Evolutionary conservation across 2,888 invertebrate species (phyloP), one percentile per base, ranked within the genome.

Genomic region (Vandiemenella viatica): DNA sequence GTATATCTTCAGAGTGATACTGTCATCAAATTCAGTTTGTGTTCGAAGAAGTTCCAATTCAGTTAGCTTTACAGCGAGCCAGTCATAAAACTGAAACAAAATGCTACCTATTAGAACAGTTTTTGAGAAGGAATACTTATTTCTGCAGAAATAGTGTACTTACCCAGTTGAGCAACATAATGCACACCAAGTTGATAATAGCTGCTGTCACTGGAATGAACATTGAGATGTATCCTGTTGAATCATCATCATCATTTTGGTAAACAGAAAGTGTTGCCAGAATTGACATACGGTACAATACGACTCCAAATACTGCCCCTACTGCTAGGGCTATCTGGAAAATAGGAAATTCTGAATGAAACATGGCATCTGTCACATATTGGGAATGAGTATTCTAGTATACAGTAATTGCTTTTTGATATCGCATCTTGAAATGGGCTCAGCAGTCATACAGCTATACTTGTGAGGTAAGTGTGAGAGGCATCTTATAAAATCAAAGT

Each of bases 11-110:
- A 90, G 68, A 3, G 89, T 85, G 47, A 88, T 72, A 61, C 85
- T 85, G 61, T 88, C 86, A 58, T 90, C 89, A 62, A 84, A 89
- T 66, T 89, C 85, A 4, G 82, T 80, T 67, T 89, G 86, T 0
- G 89, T 89, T 55, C 86, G 71, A 58, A 80, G 77, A 58, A 80
- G 70, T 67, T 86, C 81, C 68, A 80, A 69, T 64, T 86, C 81
- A 6, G 84, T 85, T 53, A 85, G 67, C 60, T 71, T 73, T 32
- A 76, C 71, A 0, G 84, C 85, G 52, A 81, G 59, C 59, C 69
- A 67, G 51, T 76, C 73, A 60, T 83, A 84, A 32, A 69, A 52
- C 62, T 65, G 52, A 50, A 20, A 13, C 16, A 32, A 43, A n/a
- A 40, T 45, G 4, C 18, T 20, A 15, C 1, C 1, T 10, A 7